Base-by-base conservation (phyloP, 2,113 vertebrate genomes). In the Callocephalon fimbriatum region DNA sequence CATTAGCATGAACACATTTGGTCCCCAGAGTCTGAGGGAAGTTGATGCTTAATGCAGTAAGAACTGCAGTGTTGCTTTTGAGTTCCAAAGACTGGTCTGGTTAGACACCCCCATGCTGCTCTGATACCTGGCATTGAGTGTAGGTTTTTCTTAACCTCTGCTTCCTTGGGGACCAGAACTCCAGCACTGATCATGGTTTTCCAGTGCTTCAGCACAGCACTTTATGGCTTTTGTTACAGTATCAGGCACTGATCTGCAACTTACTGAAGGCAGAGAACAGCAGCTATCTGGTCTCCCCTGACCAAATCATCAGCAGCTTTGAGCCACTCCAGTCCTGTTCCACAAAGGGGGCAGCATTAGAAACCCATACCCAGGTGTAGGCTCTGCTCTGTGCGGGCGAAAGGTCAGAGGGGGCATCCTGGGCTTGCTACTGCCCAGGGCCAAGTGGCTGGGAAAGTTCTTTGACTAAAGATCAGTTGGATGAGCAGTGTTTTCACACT, bases 181-280 rank as follows among this genome's bases (percentile, higher is more conserved):
- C 54, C 15, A 56, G 54, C 12, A 7, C 4, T 5, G 62, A 13
- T 44, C 1, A 0, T 6, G 16, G 10, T 10, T 68, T 74, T 11
- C 23, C 61, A 74, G 40, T 1, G 3, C 27, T 75, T 37, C 8
- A 5, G 35, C 91, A 62, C 19, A 67, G 45, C 25, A 11, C 17
- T 54, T 32, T 2, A 23, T 48, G 38, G 50, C 70, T 86, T 42
- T 37, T n/a, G 27, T 56, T n/a, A 9, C 8, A 21, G 15, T 22
- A 31, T 15, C 7, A 2, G 27, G 54, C 32, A 38, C 15, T 29
- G 22, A 14, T 54, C 20, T 17, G 12, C 22, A 38, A 3, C 27
- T 35, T 35, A 12, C 13, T 31, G 11, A 1, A 27, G 68, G 38
- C 21, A 35, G 44, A 23, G 58, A 38, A 15, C 0, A 25, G 61